These are phyloP conservation scores for Neomicropteryx cornuta DNA, from an alignment of 1,140 invertebrate species.

Conservation along the genomic window DNA sequence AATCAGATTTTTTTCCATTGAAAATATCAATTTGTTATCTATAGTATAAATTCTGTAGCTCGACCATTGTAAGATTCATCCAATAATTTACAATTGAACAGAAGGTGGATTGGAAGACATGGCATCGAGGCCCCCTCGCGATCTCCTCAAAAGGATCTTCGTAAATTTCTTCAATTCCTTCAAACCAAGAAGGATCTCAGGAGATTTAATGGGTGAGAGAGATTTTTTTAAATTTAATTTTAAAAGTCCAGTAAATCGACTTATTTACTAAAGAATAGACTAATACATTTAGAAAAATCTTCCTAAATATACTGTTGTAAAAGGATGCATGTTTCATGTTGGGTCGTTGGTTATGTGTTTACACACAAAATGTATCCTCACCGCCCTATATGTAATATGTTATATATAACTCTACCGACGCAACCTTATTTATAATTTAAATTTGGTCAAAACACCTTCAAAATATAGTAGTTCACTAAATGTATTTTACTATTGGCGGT, in stretches of 20 bases:
- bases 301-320: background rate
- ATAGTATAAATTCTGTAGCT: no score
- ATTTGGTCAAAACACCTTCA: background rate
- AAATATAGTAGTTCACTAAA: background rate
- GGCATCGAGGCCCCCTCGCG: no score
- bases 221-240: background rate
- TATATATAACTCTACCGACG: conserved; percentile 9
- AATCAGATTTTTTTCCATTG: no score
- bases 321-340: background rate
- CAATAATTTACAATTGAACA: no score
- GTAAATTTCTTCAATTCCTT: conserved; percentile 51
- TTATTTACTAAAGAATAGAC: background rate
- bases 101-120: no score
- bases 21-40: no score
- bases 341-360: conserved; percentile 1
- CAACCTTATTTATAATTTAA: background rate
- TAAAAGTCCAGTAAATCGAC: background rate
- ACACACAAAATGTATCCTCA: background rate
- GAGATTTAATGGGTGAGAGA: conserved; percentile 32
- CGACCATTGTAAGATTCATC: no score
- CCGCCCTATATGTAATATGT: background rate
- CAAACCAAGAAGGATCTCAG: conserved; percentile 36
- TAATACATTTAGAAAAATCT: background rate
- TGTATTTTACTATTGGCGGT: no score
- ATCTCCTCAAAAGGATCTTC: no score